phyloP scores from a whole-genome alignment of 2,113 vertebrate species.

The Ifrita kowaldi region DNA sequence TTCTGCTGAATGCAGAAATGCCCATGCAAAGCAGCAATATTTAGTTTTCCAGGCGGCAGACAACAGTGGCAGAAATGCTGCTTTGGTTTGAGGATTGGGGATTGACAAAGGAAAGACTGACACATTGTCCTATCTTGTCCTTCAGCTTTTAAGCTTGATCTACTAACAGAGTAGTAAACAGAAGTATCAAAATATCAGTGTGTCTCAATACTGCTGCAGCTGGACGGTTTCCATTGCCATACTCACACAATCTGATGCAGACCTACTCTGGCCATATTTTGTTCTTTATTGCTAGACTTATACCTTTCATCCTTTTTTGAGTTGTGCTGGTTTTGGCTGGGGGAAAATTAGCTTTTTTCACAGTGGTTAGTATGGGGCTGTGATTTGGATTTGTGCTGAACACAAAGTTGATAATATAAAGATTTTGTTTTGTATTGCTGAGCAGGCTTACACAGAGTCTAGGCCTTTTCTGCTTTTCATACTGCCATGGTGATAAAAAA shows the following conservation, averaged over 20 bases:
- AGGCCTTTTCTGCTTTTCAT: background rate
- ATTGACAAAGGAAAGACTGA: background rate
- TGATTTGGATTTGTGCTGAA: background rate
- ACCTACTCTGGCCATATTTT: background rate
- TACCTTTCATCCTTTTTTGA: background rate
- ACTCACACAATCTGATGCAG: background rate
- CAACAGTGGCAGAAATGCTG: background rate
- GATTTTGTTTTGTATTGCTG: background rate
- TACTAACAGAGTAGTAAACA: background rate
- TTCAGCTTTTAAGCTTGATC: background rate
- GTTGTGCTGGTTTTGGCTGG: background rate
- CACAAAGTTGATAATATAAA: background rate
- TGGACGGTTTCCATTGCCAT: background rate
- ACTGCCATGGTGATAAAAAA: background rate
- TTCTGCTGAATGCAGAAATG: background rate
- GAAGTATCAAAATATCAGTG: background rate
- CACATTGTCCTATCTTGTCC: background rate
- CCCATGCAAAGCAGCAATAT: background rate
- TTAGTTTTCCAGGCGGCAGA: background rate
- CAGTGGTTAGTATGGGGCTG: background rate
- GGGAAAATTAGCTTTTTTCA: background rate
- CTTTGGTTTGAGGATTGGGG: background rate
- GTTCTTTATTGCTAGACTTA: background rate
- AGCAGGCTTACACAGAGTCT: background rate
- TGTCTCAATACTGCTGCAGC: background rate